These are phyloP conservation scores for Poicephalus meyeri DNA, from an alignment of 2,113 vertebrate species.

Conservation along the genomic window DNA sequence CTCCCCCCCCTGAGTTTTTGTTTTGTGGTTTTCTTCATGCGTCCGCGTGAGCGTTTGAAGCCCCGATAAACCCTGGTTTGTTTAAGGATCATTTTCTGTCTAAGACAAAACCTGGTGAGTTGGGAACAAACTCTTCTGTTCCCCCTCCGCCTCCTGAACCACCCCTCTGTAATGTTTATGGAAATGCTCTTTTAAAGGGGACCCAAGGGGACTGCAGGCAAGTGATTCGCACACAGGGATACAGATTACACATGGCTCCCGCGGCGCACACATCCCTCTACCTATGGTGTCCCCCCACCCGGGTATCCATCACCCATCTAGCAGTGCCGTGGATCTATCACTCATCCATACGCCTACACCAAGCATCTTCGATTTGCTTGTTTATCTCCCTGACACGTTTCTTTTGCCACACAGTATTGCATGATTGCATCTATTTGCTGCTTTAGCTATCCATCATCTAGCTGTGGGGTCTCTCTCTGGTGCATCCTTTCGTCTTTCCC, in stretches of 20 bases:
- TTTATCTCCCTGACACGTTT: not conserved
- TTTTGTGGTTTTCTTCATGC: not conserved
- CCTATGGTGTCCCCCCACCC: not conserved
- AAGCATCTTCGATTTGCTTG: not conserved
- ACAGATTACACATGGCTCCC: not conserved
- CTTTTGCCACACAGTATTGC: not conserved
- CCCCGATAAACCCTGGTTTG: not conserved
- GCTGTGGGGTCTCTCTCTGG: not conserved
- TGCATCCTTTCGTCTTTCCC: not conserved
- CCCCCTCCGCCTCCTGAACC: not conserved
- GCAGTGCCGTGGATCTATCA: not conserved
- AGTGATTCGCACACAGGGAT: not conserved
- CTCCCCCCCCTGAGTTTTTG: not conserved
- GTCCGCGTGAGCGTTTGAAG: not conserved
- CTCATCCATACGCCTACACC: not conserved
- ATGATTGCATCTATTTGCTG: not conserved
- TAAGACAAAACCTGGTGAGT: not conserved
- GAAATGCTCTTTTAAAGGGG: not conserved
- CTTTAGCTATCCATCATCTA: not conserved
- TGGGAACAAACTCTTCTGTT: not conserved
- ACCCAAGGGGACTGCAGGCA: not conserved
- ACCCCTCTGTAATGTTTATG: not conserved
- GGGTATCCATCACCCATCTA: not conserved
- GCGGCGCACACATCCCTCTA: fast-evolving
- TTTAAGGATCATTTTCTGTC: conserved; percentile 7